A percentile compares a stretch with the other conserved stretches of the same genome.
phyloP scores from a whole-genome alignment of 2,888 invertebrate genomes.

The Cyclophora albipunctata region DNA sequence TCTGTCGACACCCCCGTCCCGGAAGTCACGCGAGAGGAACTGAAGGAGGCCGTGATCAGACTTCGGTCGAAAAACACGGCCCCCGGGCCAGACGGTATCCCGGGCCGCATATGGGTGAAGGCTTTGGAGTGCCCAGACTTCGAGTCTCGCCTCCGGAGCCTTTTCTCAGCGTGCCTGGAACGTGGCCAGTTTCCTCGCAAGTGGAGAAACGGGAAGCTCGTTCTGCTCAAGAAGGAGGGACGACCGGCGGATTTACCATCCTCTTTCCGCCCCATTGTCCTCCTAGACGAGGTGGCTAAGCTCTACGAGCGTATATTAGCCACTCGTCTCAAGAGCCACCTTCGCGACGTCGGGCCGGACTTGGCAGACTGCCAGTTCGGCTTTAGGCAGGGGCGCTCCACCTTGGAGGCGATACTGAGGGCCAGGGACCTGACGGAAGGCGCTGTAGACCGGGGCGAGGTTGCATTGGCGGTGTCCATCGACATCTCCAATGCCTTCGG shows the following conservation, averaged over 20 bases:
- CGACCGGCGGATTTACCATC: neutral
- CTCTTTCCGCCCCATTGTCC: constrained; percentile 1
- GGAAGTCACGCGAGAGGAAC: neutral
- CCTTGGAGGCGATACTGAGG: constrained; percentile 5
- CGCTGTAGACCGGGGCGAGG: constrained; percentile 6
- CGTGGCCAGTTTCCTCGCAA: neutral
- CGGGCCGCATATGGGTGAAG: neutral
- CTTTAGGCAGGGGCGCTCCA: constrained; percentile 5
- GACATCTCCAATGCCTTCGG: constrained; percentile 24
- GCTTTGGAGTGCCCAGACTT: neutral
- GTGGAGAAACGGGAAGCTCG: neutral
- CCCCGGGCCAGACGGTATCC: constrained; percentile 1
- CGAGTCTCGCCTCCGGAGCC: neutral
- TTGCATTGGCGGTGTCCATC: constrained; percentile 9
- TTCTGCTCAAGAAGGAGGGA: neutral
- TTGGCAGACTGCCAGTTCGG: constrained; percentile 7
- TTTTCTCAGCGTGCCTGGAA: neutral
- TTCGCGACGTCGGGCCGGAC: constrained; percentile 6
- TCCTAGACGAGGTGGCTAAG: neutral
- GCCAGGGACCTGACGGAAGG: constrained; percentile 2
- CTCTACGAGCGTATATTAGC: constrained; percentile 1
- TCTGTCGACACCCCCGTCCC: neutral
- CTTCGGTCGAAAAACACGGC: neutral
- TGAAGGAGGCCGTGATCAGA: neutral
- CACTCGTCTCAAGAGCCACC: constrained; percentile 5